These are phyloP conservation scores for Muntiacus reevesi DNA, from an alignment of 2,113 vertebrate species.

Conservation along the genomic window DNA sequence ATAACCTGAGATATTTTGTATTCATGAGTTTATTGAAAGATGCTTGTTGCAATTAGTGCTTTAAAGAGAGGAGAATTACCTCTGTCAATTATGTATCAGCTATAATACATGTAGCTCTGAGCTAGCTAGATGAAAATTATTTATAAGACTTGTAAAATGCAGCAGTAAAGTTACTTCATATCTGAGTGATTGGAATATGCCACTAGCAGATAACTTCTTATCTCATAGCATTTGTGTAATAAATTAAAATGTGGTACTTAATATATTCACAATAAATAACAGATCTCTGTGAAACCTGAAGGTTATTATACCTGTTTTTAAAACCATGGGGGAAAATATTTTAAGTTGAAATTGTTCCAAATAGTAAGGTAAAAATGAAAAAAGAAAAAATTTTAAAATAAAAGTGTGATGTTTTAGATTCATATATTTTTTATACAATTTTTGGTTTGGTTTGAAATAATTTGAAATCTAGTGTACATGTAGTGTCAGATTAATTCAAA, in stretches of 20 bases:
- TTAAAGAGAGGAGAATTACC: neutral
- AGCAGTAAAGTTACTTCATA: neutral
- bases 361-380: neutral
- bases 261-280: neutral
- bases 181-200: neutral
- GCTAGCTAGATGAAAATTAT: neutral
- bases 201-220: neutral
- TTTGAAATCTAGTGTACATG: neutral
- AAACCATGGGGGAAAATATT: neutral
- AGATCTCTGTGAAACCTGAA: neutral
- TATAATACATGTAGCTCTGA: neutral
- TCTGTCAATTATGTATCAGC: neutral
- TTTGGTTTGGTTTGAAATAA: neutral
- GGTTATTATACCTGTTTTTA: neutral
- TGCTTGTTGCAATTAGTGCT: neutral
- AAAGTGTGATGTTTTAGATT: neutral
- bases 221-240: neutral
- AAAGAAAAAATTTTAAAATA: neutral
- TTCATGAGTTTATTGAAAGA: constrained; percentile 6
- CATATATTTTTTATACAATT: neutral
- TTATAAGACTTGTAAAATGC: neutral
- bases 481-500: neutral
- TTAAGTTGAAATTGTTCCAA: neutral
- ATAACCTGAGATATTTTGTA: neutral
- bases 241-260: neutral